Evolutionary conservation across 2,113 vertebrate species (phyloP), one percentile per base, ranked within the genome.

Genomic region (Pelodiscus sinensis): DNA sequence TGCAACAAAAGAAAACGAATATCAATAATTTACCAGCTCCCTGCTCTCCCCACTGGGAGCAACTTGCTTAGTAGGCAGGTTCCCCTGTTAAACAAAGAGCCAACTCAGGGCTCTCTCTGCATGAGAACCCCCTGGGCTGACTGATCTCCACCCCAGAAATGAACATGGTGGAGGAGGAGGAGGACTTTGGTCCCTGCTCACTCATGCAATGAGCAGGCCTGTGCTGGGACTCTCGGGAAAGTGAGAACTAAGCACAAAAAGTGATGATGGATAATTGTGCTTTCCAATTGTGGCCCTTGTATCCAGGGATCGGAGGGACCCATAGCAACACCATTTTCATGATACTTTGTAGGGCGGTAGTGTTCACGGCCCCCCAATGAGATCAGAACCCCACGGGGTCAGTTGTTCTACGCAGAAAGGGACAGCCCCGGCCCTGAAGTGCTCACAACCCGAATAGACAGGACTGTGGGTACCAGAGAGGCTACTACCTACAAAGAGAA

Each of bases 41-140:
- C 82, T 92, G 88, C 75, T 94, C 75, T 68, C 62, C 68, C 35
- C 54, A 2, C 68, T n/a, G 79, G 51, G 79, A 90, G 89, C 14
- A 87, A 86, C 79, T 88, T 89, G 87, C 95, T 96, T 81, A 92
- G 68, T 75, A 0, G 3, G 89, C 25, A 1, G 83, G 84, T 81
- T 87, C 87, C 60, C 18, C 88, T 90, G 88, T 89, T 91, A 92
- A 94, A 90, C 75, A 88, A 86, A 92, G 86, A 87, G 51, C 52
- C 58, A 35, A 24, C 51, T 35, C 80, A 1, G 2, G 55, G 31
- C 55, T 65, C 58, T 89, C 73, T 81, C 88, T 3, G 81, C 94
- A 80, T 95, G 94, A 95, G 58, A 96, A 83, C 84, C 58, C 89
- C 71, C 4, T 0, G 18, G 65, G 87, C 83, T 9, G 6, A 79